Conservation (phyloP, 2,113 vertebrate species). For the Caretta caretta region DNA sequence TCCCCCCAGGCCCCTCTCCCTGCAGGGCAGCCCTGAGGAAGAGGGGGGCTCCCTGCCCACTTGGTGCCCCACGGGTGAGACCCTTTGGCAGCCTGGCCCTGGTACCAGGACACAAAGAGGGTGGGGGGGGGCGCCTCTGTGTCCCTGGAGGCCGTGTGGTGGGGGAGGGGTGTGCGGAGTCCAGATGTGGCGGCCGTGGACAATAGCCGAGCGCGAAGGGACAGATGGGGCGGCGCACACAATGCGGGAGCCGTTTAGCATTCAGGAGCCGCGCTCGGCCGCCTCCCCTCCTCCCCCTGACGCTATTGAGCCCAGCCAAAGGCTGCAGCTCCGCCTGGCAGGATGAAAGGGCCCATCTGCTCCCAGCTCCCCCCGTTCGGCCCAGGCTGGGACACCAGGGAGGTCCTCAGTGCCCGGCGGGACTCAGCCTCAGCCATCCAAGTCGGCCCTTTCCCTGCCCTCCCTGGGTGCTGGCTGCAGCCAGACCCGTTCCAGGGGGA, state of each 20-base stretch:
- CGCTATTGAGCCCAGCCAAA: conserved; percentile 3
- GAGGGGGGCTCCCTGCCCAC: neutral
- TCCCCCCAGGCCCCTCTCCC: too few species aligned
- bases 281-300: neutral
- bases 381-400: neutral
- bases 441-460: neutral
- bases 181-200: conserved; percentile 34
- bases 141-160: neutral
- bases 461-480: too few species aligned
- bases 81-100: neutral
- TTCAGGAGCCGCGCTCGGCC: neutral
- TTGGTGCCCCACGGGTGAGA: fast-evolving
- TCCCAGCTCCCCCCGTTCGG: neutral
- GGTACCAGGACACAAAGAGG: neutral
- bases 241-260: conserved; percentile 27
- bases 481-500: neutral
- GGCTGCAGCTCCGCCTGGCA: neutral
- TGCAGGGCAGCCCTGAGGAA: neutral
- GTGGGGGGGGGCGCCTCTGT: neutral
- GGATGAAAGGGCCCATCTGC: conserved; percentile 8
- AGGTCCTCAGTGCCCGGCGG: neutral
- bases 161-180: neutral
- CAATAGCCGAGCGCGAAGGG: conserved; percentile 20
- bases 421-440: neutral
- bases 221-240: conserved; percentile 39